A percentile compares a stretch with the other conserved stretches of the same genome.
These are phyloP conservation scores for Agrilus planipennis DNA, from an alignment of 1,140 invertebrate species.

Conservation along the genomic window DNA sequence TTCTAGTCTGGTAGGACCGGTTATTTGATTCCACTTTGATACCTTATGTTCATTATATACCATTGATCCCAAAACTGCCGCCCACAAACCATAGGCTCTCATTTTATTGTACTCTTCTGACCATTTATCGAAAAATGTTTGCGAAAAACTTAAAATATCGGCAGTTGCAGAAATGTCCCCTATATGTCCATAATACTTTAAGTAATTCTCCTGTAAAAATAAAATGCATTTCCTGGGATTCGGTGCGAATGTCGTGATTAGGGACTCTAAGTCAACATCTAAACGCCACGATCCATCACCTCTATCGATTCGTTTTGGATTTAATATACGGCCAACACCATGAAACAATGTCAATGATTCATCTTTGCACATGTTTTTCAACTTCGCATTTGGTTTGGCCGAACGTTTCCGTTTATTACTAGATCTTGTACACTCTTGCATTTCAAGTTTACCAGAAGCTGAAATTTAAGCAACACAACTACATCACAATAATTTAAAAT, in stretches of 20 bases:
- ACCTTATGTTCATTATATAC: conserved; percentile 51
- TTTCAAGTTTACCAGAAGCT: conserved; percentile 15
- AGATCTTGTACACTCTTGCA: conserved; percentile 27
- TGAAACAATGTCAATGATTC: conserved; percentile 58
- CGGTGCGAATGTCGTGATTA: conserved; percentile 49
- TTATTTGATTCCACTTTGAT: conserved; percentile 58
- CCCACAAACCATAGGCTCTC: conserved; percentile 41
- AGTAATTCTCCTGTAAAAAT: conserved; percentile 63
- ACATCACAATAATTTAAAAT: too few relatives aligned
- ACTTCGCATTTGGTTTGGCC: conserved; percentile 18
- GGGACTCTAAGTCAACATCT: conserved; percentile 47
- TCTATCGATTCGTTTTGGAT: conserved; percentile 53
- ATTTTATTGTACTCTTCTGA: conserved; percentile 39
- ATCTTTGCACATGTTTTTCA: conserved; percentile 46
- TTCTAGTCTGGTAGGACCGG: conserved; percentile 38
- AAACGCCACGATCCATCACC: conserved; percentile 33
- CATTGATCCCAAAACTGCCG: conserved; percentile 56
- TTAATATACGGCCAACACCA: conserved; percentile 60
- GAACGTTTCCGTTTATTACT: conserved; percentile 23
- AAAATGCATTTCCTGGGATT: conserved; percentile 49
- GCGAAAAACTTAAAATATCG: conserved; percentile 47
- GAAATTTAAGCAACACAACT: conserved; percentile 6
- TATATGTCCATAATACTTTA: conserved; percentile 51
- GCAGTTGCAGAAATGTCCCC: conserved; percentile 42
- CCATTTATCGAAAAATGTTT: conserved; percentile 54